Base-by-base conservation (phyloP, 1,140 invertebrate genomes). In the Eufriesea mexicana region DNA sequence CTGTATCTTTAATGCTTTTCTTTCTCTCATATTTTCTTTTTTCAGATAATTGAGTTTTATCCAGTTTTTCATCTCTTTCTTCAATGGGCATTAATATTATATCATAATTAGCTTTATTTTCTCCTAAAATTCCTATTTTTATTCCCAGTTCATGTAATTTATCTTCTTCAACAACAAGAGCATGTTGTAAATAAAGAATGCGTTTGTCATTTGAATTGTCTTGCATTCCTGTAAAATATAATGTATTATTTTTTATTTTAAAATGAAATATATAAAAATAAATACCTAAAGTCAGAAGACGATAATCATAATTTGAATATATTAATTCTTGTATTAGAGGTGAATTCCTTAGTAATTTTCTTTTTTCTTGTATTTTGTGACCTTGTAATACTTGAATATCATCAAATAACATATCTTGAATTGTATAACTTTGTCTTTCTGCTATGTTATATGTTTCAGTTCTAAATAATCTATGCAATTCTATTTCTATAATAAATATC, bases 381-480 rank as follows among this genome's bases (percentile, higher is more conserved):
- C 93, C 92, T n/a, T 93, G 89, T 9, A 94, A 61, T 86, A 93
- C 86, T 61, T 71, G 59, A 67, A 86, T 86, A 70, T 94, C 92
- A 70, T 91, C 87, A 20, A 87, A 79, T 23, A 89, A 79, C 79
- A 92, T 89, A 68, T 86, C 68, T 79, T 84, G 84, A 59, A 90
- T 67, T 20, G 84, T 57, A 9, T 47, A 62, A 66, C 23, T 87
- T 73, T 81, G 88, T 64, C 89, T 89, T 62, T 89, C 84, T 7
- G 92, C 92, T 2, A 84, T 89, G 83, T 96, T 96, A 83, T 95
- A 96, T 83, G 93, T 93, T 42, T 95, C 94, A 5, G 95, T 95
- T 87, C 96, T 95, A 61, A 96, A 95, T 49, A 96, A 84, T 78
- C 95, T 94, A 86, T 96, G 95, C 68, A 95, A 91, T 92, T 96